Evolutionary conservation across 2,888 invertebrate species (phyloP), one percentile per base, ranked within the genome.

Genomic region (Serripes groenlandicus): DNA sequence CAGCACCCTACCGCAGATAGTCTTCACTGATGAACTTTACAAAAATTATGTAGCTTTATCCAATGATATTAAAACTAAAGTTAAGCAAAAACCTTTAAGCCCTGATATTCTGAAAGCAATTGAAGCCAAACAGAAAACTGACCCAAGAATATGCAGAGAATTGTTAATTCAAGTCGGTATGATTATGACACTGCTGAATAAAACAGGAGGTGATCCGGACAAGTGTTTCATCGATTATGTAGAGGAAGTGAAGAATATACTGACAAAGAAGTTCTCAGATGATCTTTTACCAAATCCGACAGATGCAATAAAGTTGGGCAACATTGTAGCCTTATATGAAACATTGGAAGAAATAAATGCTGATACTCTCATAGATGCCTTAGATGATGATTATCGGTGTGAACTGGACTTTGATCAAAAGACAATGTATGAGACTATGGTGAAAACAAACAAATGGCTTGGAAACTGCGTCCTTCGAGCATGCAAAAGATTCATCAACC

Each of bases 1-100:
- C 0, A 34, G 60, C 21, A 21, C 37, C 3, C 73, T 89, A 34
- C 86, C 86, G 34, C 54, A 37, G 15, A 85, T 88, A 1, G 54
- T 84, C 0, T 89, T 88, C 60, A 78, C 72, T 23, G 89, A 89
- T 79, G 88, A 89, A 73, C 66, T 89, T 18, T 88, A 86, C 58
- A 83, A 81, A 34, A 86, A 82, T 26, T 88, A 80, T 66, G 78
- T 77, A 15, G 62, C 66, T 3, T 42, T 89, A 49, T 37, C 86
- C 4, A 42, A 62, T 30, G 83, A 86, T 5, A 30, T 89, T 0
- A 28, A 32, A 21, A 42, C 3, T 9, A 56, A 58, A 5, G 74
- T 86, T 11, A 77, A 80, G 4, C 89, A 89, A 35, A 69, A 78
- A 37, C 23, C 71, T n/a, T 32, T 89, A 1, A 71, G 86, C 49